These are phyloP conservation scores for Lithobius niger DNA, from an alignment of 1,140 invertebrate species.

Conservation along the genomic window DNA sequence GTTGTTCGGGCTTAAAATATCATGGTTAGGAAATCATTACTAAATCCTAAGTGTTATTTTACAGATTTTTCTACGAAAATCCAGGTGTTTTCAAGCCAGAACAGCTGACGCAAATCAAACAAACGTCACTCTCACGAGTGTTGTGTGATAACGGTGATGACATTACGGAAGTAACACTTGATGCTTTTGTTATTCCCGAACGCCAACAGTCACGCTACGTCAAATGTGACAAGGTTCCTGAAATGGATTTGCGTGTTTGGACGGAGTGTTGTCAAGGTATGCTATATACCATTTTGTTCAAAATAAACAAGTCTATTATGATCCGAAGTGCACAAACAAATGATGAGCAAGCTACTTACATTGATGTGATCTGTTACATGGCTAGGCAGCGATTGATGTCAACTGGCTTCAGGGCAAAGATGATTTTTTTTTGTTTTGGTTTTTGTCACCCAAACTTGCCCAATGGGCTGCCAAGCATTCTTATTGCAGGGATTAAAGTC, in stretches of 20 bases:
- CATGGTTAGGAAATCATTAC: no score
- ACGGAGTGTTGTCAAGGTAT: constrained; percentile 60
- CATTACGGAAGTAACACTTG: constrained; percentile 44
- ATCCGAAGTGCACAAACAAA: not conserved
- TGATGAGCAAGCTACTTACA: not conserved
- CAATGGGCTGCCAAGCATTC: no score
- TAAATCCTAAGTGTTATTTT: no score
- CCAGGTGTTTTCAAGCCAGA: constrained; percentile 64
- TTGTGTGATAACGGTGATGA: constrained; percentile 85
- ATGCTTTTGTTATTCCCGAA: constrained; percentile 47
- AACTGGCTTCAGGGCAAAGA: not conserved
- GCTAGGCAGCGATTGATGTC: not conserved
- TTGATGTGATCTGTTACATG: constrained; percentile 1
- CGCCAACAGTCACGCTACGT: constrained; percentile 11
- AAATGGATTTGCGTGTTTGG: constrained; percentile 46
- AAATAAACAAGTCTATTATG: not conserved
- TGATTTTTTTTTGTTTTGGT: not conserved
- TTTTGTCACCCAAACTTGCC: no score
- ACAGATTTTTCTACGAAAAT: constrained; percentile 89
- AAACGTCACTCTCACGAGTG: constrained; percentile 55
- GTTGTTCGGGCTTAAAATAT: no score
- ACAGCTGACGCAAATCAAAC: constrained; percentile 67
- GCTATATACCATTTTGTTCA: constrained; percentile 6
- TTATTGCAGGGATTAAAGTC: no score
- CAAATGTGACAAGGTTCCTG: constrained; percentile 14